phyloP scores from a whole-genome alignment of 2,888 invertebrate genomes.

The Schrankia costaestrigalis region DNA sequence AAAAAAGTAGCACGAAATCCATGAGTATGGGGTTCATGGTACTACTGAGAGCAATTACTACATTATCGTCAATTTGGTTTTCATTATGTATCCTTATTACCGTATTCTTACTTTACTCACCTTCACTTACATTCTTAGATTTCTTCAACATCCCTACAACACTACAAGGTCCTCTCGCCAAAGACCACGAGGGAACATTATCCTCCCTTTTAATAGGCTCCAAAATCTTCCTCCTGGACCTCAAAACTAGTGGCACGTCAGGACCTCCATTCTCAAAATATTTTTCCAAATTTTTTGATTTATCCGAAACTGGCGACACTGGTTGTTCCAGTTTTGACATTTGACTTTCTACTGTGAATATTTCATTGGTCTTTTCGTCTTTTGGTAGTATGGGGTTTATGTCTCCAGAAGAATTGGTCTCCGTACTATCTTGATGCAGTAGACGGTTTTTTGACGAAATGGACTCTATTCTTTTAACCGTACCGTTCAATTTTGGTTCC shows the following conservation, averaged over 20 bases:
- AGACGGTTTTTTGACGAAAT: conserved; percentile 47
- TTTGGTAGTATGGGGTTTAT: conserved; percentile 55
- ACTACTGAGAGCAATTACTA: no score
- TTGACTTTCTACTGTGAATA: conserved; percentile 65
- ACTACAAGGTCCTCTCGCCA: conserved; percentile 70
- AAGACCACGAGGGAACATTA: conserved; percentile 63
- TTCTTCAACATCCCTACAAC: conserved; percentile 65
- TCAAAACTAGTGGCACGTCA: conserved; percentile 56
- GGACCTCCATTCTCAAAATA: conserved; percentile 41
- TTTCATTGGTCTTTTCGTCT: conserved; percentile 39
- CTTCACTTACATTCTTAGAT: conserved; percentile 33
- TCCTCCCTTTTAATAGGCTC: conserved; percentile 68
- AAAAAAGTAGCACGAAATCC: no score
- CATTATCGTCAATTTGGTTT: no score
- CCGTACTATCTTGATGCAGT: conserved; percentile 60
- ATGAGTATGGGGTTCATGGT: no score
- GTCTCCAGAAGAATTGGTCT: conserved; percentile 67
- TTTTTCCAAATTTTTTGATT: conserved; percentile 12
- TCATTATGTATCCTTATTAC: no score
- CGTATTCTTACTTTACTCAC: conserved; percentile 22
- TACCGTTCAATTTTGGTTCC: conserved; percentile 52
- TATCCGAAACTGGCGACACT: conserved; percentile 39
- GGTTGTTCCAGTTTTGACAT: conserved; percentile 54
- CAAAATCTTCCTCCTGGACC: conserved; percentile 63
- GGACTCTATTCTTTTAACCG: conserved; percentile 48